A percentile compares a stretch with the other conserved stretches of the same genome.
phyloP scores from a whole-genome alignment of 2,888 invertebrate species.

The Hirtodrosophila histrioides region DNA sequence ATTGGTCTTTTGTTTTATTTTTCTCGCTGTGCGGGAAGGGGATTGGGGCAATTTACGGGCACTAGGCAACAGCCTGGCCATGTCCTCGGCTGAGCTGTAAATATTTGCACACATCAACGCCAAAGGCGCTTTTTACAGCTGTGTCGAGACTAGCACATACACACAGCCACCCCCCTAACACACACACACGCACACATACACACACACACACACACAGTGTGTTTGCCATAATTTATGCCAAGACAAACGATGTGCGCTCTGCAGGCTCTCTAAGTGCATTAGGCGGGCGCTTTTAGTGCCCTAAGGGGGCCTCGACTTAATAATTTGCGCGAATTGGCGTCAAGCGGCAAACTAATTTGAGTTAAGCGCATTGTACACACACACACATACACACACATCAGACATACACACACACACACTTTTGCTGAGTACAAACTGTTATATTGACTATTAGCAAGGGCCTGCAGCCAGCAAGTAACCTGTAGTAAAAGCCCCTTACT shows the following conservation, averaged over 20 bases:
- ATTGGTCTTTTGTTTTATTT: conserved; percentile 46
- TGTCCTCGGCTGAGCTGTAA: conserved; percentile 45
- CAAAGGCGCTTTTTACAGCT: conserved; percentile 52
- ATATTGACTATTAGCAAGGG: conserved; percentile 18
- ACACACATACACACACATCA: conserved; percentile 23
- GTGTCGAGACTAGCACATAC: conserved; percentile 37
- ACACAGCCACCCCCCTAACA: neutral
- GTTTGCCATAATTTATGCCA: conserved; percentile 68
- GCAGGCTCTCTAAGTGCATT: conserved; percentile 62
- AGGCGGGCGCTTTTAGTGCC: conserved; percentile 63
- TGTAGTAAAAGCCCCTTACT: neutral
- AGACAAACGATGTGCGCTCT: conserved; percentile 56
- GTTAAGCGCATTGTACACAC: conserved; percentile 66
- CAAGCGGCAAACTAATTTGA: conserved; percentile 74
- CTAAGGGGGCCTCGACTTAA: conserved; percentile 61
- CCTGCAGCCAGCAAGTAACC: conserved; percentile 24
- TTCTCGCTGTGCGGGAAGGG: neutral
- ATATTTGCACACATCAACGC: conserved; percentile 50
- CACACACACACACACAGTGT: conserved; percentile 3
- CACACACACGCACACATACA: conserved; percentile 5
- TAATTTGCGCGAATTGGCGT: conserved; percentile 76
- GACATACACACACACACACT: neutral
- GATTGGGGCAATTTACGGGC: conserved; percentile 54
- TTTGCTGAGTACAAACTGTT: neutral
- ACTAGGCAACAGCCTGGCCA: conserved; percentile 38